phyloP scores from a whole-genome alignment of 2,888 invertebrate genomes.

The Ornithoptera alexandrae region DNA sequence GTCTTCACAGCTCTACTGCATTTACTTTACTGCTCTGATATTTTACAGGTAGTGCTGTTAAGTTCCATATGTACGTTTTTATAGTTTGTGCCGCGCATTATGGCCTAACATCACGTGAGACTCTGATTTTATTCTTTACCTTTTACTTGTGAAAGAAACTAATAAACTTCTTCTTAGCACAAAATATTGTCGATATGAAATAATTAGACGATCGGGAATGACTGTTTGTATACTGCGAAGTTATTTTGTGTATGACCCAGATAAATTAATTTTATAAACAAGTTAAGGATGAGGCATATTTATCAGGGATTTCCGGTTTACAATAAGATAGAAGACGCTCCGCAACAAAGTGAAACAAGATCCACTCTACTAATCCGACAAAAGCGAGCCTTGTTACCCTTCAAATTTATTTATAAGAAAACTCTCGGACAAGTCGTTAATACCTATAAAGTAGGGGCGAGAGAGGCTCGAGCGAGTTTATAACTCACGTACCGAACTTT shows the following conservation, averaged over 20 bases:
- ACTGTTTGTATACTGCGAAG: not conserved
- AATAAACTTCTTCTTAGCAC: not conserved
- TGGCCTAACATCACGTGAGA: constrained; percentile 73
- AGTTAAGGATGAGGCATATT: constrained; percentile 48
- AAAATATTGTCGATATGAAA: not conserved
- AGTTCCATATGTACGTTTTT: constrained; percentile 76
- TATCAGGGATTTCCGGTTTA: constrained; percentile 66
- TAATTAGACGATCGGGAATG: not conserved
- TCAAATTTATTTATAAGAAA: constrained; percentile 81
- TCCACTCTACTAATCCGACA: constrained; percentile 80
- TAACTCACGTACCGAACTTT: constrained; percentile 81
- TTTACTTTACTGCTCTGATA: constrained; percentile 79
- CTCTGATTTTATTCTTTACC: constrained; percentile 42
- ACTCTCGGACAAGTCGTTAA: constrained; percentile 81
- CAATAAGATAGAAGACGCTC: constrained; percentile 71
- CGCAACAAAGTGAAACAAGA: constrained; percentile 80
- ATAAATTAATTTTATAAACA: constrained; percentile 32
- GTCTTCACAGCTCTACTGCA: constrained; percentile 66
- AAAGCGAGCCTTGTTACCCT: constrained; percentile 81
- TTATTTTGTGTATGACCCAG: not conserved
- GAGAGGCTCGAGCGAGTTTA: constrained; percentile 80
- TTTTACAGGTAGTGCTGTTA: constrained; percentile 78
- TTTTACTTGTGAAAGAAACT: not conserved
- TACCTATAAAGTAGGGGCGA: constrained; percentile 81
- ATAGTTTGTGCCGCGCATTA: constrained; percentile 73